Base-by-base conservation (phyloP, 2,888 invertebrate genomes). In the Nebria salina region DNA sequence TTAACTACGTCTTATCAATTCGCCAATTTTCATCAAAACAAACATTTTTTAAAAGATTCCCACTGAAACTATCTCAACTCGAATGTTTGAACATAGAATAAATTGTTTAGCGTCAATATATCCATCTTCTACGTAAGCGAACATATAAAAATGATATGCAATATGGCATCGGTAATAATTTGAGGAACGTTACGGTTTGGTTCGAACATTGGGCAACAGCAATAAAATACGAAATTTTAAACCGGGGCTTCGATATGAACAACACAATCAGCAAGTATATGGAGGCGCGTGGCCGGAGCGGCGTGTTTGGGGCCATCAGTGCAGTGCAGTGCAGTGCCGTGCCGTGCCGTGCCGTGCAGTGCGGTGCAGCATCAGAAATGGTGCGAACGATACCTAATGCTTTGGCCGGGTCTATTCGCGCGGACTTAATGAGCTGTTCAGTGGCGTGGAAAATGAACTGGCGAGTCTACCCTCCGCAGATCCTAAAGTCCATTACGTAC, bases 381-480 rank as follows among this genome's bases (percentile, higher is more conserved):
- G 75, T 83, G 83, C 82, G 43, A 26, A 73, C 20, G 84, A 13
- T 8, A 54, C 82, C 83, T 83, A 84, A 83, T 83, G 83, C 83
- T 82, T 82, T 75, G 72, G 80, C 66, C 25, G 42, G 82, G 72
- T 83, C 83, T 84, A 84, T 83, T 85, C 85, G 84, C 83, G 84
- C 84, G 83, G 83, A 82, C 84, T 85, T 86, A 87, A 87, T 87
- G 86, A 87, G 86, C 86, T 86, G 85, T 82, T 85, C 87, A 86
- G 84, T 87, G 86, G 86, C 85, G 86, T 87, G 87, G 87, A 87
- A 88, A 88, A 88, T 87, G 86, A 88, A 87, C 87, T 86, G 85
- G 84, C 85, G 80, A 81, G 80, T 54, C 65, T 75, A 65, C 75
- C 72, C 70, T 70, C 75, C 79, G 42, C 79, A 66, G 77, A 72